Base-by-base conservation (phyloP, 2,888 invertebrate genomes). In the Arctia plantaginis region DNA sequence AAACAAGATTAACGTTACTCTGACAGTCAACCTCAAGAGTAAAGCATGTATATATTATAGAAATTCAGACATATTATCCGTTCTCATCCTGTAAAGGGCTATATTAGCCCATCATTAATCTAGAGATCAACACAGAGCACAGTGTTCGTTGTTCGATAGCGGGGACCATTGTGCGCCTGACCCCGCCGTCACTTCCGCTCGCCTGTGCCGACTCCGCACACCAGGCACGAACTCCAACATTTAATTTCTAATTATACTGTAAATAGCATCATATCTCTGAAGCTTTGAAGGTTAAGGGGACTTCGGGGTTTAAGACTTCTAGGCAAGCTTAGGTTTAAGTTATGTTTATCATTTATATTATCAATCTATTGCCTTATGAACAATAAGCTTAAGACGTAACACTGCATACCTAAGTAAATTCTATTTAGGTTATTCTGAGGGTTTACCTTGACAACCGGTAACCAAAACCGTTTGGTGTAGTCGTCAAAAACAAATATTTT, bases 201-300 rank as follows among this genome's bases (percentile, higher is more conserved):
- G 79, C 79, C 71, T 71, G 64, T 74, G 76, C 81, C 79, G 72
- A 74, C 79, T 86, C 85, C 85, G 84, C 76, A 68, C 59, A n/a
- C 62, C 84, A 84, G 89, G 83, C 74, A 69, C 82, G 89, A 68
- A 84, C 72, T 84, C 55, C 66, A 77, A 73, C 7, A 8, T 76
- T 35, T n/a, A 44, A 47, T 72, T 76, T 71, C 77, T 76, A 64
- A 81, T 76, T 74, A 71, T 59, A 74, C 64, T 23, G 13, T 66
- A 39, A 55, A 66, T 66, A 55, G 33, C 15, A 20, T 27, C 13
- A 47, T 18, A 39, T 33, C 47, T 71, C 6, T 39, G 35, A 30
- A 44, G n/a, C 18, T 66, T 66, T 55, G 23, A 20, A 71, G 39
- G n/a, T 51, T 51, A 66, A 33, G 33, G 27, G n/a, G 15, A 55